A percentile compares a stretch with the other conserved stretches of the same genome.
Evolutionary conservation across 2,888 invertebrate genomes (phyloP).

Genomic region (Pseudococcus jackbeardsleyi): DNA sequence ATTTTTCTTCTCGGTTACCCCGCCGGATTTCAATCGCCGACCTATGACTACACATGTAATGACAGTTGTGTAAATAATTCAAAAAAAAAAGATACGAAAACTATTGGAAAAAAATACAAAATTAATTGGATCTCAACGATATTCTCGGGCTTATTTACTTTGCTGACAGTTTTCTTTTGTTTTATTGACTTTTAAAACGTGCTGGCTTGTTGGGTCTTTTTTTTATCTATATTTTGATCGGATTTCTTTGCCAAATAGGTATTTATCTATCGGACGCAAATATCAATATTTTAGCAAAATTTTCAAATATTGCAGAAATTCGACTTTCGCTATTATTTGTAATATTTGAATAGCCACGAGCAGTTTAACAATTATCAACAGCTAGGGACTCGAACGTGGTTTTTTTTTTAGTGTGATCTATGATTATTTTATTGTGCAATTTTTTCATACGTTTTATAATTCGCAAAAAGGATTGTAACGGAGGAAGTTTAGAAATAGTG

Average conservation of each 20-base stretch:
- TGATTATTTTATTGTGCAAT: no score
- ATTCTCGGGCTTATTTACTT: conserved; percentile 31
- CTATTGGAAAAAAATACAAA: background rate
- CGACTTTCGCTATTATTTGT: no score
- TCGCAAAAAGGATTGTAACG: no score
- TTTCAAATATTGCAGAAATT: no score
- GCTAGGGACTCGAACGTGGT: no score
- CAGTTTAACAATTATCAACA: no score
- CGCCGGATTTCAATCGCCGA: background rate
- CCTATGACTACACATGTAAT: background rate
- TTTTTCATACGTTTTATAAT: no score
- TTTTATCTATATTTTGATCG: conserved; percentile 6
- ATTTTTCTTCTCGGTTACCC: background rate
- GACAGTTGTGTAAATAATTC: conserved; percentile 8
- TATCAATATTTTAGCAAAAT: no score
- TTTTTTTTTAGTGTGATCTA: no score
- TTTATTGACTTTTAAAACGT: conserved; percentile 27
- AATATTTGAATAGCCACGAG: no score
- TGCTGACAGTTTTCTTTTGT: conserved; percentile 18
- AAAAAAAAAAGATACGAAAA: conserved; percentile 7
- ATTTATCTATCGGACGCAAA: no score
- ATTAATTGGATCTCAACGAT: conserved; percentile 35
- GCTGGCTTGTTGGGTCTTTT: background rate
- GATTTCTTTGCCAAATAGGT: background rate
- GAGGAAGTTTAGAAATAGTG: no score